Conservation (phyloP, 2,113 vertebrate genomes). For the Melanerpes aurifrons region DNA sequence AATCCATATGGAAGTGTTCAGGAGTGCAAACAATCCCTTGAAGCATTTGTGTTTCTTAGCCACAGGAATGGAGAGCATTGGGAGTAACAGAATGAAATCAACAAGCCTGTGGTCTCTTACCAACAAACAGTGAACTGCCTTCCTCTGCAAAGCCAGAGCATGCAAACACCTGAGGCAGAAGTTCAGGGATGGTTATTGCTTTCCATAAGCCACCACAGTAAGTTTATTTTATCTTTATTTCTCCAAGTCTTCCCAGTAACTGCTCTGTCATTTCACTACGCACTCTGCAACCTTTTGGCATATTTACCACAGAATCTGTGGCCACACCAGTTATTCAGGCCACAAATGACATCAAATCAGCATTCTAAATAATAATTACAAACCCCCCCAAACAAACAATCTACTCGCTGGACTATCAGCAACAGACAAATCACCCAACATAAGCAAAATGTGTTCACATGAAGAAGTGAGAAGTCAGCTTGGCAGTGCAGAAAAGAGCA, state of each 20-base stretch:
- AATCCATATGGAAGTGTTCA: background rate
- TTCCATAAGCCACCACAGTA: background rate
- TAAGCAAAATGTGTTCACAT: background rate
- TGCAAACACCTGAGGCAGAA: background rate
- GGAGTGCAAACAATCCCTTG: background rate
- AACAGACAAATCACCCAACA: background rate
- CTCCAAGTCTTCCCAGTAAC: background rate
- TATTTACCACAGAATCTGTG: background rate
- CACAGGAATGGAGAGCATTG: background rate
- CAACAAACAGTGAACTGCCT: background rate
- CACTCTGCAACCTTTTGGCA: background rate
- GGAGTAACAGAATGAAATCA: constrained; percentile 8
- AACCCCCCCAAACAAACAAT: background rate
- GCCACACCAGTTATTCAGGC: background rate
- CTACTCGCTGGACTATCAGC: background rate
- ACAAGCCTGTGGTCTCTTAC: background rate
- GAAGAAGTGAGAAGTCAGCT: background rate
- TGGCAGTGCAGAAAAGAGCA: background rate
- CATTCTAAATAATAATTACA: background rate
- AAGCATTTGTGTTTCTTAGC: background rate
- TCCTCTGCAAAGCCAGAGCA: background rate
- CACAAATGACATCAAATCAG: background rate
- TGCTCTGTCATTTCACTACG: background rate
- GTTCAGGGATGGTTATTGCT: background rate
- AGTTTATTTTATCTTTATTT: background rate